phyloP scores from a whole-genome alignment of 2,888 invertebrate species.

The Pristionchus japonicus region DNA sequence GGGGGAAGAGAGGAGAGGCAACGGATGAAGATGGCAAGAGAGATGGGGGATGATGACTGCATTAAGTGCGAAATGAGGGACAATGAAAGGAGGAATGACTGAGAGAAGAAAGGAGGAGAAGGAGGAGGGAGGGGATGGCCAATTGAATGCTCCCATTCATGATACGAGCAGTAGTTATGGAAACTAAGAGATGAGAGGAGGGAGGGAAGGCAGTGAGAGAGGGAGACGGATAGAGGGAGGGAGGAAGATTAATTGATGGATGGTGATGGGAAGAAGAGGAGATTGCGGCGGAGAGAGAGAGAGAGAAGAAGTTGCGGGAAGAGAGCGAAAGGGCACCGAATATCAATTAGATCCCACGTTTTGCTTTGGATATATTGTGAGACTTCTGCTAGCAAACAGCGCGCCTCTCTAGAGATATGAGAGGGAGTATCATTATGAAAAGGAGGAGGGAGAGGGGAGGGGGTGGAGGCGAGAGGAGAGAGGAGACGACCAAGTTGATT shows the following conservation, averaged over 20 bases:
- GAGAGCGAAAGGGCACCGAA: background rate
- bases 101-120: background rate
- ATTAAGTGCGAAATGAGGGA: conserved; percentile 22
- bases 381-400: background rate
- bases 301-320: background rate
- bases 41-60: background rate
- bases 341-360: background rate
- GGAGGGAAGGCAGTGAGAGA: background rate
- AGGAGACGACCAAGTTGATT: background rate
- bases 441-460: background rate
- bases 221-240: too few relatives aligned
- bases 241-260: conserved; percentile 19
- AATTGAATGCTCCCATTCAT: background rate
- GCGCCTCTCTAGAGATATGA: conserved; percentile 8
- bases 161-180: background rate
- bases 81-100: background rate
- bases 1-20: background rate
- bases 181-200: background rate
- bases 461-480: background rate
- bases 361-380: background rate
- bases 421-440: conserved; percentile 27
- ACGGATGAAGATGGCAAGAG: background rate
- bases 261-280: background rate
- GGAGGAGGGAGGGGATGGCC: background rate
- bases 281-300: background rate